A percentile compares a stretch with the other conserved stretches of the same genome.
Evolutionary conservation across 2,888 invertebrate species (phyloP).

Genomic region (Epirrhoe tristata): DNA sequence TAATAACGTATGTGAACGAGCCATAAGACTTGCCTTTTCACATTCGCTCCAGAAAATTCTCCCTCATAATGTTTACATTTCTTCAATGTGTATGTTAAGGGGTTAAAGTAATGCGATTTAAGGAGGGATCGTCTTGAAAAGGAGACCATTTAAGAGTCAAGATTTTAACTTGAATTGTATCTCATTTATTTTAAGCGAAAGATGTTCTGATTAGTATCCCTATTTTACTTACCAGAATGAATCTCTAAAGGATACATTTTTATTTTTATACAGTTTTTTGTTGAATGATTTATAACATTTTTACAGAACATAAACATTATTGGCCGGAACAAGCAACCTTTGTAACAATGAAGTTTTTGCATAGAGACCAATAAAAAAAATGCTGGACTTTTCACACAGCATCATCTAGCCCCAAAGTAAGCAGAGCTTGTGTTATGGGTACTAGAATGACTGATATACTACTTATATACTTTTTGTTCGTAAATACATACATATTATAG

Average conservation of each 20-base stretch:
- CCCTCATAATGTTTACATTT: conserved; percentile 54
- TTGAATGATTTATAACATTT: too few species aligned
- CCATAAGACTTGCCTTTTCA: conserved; percentile 53
- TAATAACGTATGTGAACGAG: neutral
- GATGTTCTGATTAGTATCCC: conserved; percentile 13
- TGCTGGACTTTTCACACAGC: too few species aligned
- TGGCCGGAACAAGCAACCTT: too few species aligned
- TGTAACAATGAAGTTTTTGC: too few species aligned
- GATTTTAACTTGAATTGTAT: conserved; percentile 17
- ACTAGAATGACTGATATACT: too few species aligned
- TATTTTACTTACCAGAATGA: neutral
- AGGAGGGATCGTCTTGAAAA: conserved; percentile 34
- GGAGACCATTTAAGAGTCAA: conserved; percentile 36
- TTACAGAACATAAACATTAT: too few species aligned
- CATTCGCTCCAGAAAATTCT: conserved; percentile 52
- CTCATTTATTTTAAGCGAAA: conserved; percentile 19
- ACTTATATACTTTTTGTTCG: too few species aligned
- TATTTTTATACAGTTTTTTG: neutral
- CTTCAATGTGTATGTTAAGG: conserved; percentile 46
- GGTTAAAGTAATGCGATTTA: conserved; percentile 46
- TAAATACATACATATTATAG: too few species aligned
- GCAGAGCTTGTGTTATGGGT: too few species aligned
- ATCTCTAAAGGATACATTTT: too few species aligned
- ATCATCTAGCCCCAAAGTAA: too few species aligned
- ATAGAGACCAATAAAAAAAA: too few species aligned